phyloP scores from a whole-genome alignment of 2,797 vertebrate species.

The Hippoglossus hippoglossus region DNA sequence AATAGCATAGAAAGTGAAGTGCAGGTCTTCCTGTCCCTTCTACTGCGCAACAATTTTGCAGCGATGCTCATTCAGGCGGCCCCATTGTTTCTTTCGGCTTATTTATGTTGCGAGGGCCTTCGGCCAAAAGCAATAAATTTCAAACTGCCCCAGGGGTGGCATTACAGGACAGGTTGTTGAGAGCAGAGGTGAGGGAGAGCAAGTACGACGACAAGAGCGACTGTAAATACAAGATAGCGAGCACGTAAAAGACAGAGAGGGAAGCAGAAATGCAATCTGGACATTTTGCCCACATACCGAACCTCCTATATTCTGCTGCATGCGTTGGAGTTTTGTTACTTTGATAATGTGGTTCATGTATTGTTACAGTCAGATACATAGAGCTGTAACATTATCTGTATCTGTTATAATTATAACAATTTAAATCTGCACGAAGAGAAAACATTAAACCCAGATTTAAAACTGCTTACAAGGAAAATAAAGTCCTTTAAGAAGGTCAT shows the following conservation, averaged over 20 bases:
- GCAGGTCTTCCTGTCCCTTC: slow-evolving; percentile 60
- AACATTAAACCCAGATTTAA: too few relatives aligned
- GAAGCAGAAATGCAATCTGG: slow-evolving; percentile 10
- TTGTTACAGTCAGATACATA: neutral
- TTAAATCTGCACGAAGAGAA: too few relatives aligned
- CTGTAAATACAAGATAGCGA: slow-evolving; percentile 67
- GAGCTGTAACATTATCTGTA: neutral
- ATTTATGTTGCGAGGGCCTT: slow-evolving; percentile 74
- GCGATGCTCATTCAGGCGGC: slow-evolving; percentile 64
- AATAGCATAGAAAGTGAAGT: slow-evolving; percentile 61
- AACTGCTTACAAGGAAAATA: too few relatives aligned
- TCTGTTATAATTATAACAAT: neutral
- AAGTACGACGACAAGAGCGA: slow-evolving; percentile 47
- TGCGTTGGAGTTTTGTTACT: neutral
- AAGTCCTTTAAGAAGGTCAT: too few relatives aligned
- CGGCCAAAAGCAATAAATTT: slow-evolving; percentile 78
- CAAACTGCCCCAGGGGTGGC: slow-evolving; percentile 76
- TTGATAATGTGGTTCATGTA: neutral
- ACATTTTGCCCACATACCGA: slow-evolving; percentile 12
- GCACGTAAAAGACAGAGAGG: slow-evolving; percentile 33
- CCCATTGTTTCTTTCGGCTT: slow-evolving; percentile 77
- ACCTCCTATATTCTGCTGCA: neutral
- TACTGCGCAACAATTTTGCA: slow-evolving; percentile 59
- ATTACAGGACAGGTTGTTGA: slow-evolving; percentile 71
- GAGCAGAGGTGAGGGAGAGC: slow-evolving; percentile 42